Conservation (phyloP, 2,113 vertebrate species). For the Phycodurus eques region DNA sequence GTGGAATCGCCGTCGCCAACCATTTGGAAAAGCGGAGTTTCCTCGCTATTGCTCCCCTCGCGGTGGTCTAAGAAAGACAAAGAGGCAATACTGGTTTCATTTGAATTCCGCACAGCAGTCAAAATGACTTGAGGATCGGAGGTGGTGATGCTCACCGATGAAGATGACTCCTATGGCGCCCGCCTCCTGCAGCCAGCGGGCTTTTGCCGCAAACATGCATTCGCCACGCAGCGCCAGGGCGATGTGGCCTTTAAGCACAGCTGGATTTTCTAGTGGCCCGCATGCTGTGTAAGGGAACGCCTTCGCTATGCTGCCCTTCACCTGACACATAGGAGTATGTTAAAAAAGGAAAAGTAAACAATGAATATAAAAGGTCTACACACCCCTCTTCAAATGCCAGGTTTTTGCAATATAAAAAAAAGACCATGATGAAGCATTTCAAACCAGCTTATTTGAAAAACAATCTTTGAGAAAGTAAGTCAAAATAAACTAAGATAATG, state of each 20-base stretch:
- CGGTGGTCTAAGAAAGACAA: conserved; percentile 65
- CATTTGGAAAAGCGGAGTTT: conserved; percentile 80
- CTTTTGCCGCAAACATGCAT: conserved; percentile 80
- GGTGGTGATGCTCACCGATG: conserved; percentile 62
- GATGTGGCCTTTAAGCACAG: conserved; percentile 62
- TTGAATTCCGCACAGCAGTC: not conserved
- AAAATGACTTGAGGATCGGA: not conserved
- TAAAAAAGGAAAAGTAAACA: not conserved
- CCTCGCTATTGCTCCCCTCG: conserved; percentile 73
- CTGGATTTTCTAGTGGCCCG: conserved; percentile 63
- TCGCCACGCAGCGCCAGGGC: conserved; percentile 74
- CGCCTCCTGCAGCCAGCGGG: conserved; percentile 73
- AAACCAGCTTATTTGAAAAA: no score
- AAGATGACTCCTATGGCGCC: conserved; percentile 76
- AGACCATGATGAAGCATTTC: no score
- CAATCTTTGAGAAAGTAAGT: no score
- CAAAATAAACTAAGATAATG: no score
- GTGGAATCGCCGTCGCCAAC: conserved; percentile 76
- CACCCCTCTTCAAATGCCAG: no score
- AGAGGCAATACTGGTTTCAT: not conserved
- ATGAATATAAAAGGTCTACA: not conserved
- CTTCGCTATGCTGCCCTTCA: conserved; percentile 73
- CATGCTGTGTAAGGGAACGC: conserved; percentile 75
- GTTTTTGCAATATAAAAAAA: no score
- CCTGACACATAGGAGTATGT: conserved; percentile 42